Evolutionary conservation across 2,888 invertebrate genomes (phyloP), one percentile per base, ranked within the genome.

Genomic region (Rhagophthalmus giganteus): DNA sequence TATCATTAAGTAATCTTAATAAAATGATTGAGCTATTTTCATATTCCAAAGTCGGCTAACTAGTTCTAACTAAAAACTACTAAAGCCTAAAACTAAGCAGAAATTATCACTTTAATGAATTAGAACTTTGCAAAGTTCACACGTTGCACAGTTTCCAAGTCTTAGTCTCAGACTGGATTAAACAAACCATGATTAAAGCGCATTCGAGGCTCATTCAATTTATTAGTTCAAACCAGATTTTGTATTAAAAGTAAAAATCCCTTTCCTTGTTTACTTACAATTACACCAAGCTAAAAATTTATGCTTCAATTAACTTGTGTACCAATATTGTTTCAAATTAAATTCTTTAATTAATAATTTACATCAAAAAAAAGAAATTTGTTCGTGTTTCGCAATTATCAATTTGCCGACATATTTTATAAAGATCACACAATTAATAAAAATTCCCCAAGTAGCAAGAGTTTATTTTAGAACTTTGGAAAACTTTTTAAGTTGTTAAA

Each of bases 131-230:
- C 20, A 40, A 41, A 41, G 32, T 41, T 24, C 20, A 13, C n/a
- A 13, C 24, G 40, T 28, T 27, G 24, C 31, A 20, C 9, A 41
- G 40, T 32, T 41, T 32, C 31, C 40, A 41, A 41, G 40, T 41
- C 32, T 32, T 32, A 20, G 31, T 32, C 25, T 41, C 5, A 30
- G 39, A 28, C 16, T 24, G 40, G 40, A 41, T 41, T 41, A 41
- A 40, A 41, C 40, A 41, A 41, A 41, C 40, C 40, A 24, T 41
- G 40, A 41, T 32, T 41, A 41, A 30, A 31, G 40, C 20, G 40
- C 31, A 41, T 41, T 41, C 30, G 40, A 24, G 32, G 25, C 32
- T 32, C 30, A 28, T 31, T 24, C 24, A 41, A 41, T 41, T 41
- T 41, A 41, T 41, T 32, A 32, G 31, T 32, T 39, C 14, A 11